Base-by-base conservation (phyloP, 2,113 vertebrate species). In the Alethe diademata region DNA sequence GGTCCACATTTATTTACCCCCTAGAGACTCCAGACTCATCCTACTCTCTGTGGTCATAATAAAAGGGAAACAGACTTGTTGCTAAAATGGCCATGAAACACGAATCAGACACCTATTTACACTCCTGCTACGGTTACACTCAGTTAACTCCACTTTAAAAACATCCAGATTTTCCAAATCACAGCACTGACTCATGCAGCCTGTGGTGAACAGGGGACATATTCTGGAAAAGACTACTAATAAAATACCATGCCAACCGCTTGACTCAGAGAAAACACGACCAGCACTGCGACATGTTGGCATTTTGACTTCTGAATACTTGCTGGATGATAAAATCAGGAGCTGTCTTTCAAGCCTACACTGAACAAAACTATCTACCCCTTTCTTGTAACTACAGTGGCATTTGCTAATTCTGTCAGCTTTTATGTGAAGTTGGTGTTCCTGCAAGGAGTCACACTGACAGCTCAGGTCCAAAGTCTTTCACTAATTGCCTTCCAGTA, bases 201-300 rank as follows among this genome's bases (percentile, higher is more conserved):
- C 57, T 25, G 31, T 31, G 20, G 57, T 57, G 45, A 86, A 85
- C 54, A 86, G 65, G 60, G 65, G 25, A 65, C 29, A 64, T 15
- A 53, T 86, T 88, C 69, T 71, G 56, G 48, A 78, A 57, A 88
- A 72, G 33, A 31, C 60, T 72, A 35, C 33, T 58, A 90, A 83
- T 80, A 92, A 91, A 95, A 65, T 40, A 45, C 50, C 28, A 50
- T 14, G 33, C 43, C 85, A 82, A 45, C 29, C 51, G 54, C 53
- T 64, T 94, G 85, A 79, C 66, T 94, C 91, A 51, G 25, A 84
- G 23, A 73, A 94, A 86, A 94, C 36, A 61, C 40, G 67, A 69
- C 70, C 82, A 88, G 29, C 67, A 50, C 50, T 54, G 64, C 5
- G 3, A 56, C 26, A 29, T 20, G 20, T 23, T 91, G 51, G 62